Evolutionary conservation across 2,797 vertebrate species (phyloP).

Genomic region (Pantherophis vulpinus): DNA sequence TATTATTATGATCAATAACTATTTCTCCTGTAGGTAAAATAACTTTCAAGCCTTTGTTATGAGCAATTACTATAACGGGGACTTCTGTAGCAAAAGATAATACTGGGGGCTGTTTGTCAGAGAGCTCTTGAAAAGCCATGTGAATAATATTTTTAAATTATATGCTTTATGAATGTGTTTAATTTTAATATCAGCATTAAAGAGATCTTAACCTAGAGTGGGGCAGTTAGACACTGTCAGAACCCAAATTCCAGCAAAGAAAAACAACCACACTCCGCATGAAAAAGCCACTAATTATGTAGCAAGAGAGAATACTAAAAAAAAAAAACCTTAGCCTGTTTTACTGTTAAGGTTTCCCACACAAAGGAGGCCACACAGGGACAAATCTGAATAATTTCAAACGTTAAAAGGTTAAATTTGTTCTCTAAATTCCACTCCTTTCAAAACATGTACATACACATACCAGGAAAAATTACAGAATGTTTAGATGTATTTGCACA

Average conservation of each 20-base stretch:
- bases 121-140: conserved; percentile 46
- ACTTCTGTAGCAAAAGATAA: conserved; percentile 39
- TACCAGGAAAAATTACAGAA: neutral
- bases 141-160: conserved; percentile 50
- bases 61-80: conserved; percentile 38
- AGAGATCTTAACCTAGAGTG: neutral
- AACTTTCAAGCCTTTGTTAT: conserved; percentile 45
- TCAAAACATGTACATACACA: neutral
- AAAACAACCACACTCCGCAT: neutral
- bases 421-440: neutral
- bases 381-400: neutral
- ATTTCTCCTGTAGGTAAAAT: conserved; percentile 26
- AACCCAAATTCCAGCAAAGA: neutral
- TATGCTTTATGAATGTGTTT: conserved; percentile 30
- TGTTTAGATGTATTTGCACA: neutral
- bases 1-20: conserved; percentile 36
- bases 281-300: neutral
- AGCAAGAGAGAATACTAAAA: neutral
- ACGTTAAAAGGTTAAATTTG: neutral
- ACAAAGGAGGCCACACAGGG: neutral
- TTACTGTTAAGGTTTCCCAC: neutral
- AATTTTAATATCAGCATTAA: neutral
- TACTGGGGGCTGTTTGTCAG: conserved; percentile 47
- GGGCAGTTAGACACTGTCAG: neutral
- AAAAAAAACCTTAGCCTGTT: too few species aligned